phyloP scores from a whole-genome alignment of 2,888 invertebrate genomes.

The Nomada ruficornis region DNA sequence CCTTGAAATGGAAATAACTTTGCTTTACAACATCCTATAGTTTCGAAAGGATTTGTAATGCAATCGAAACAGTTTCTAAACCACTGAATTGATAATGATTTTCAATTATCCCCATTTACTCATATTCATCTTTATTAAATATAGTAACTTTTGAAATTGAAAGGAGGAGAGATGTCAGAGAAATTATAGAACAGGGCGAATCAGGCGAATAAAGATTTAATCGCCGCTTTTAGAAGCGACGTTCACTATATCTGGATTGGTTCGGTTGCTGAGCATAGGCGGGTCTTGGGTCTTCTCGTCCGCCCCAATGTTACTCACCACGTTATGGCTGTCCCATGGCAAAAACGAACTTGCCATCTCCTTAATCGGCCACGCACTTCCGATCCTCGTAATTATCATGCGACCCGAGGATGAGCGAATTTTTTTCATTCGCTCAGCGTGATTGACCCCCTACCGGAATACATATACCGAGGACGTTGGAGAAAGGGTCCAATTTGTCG shows the following conservation, averaged over 20 bases:
- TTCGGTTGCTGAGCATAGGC: conserved; percentile 75
- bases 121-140: background rate
- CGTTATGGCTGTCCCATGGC: conserved; percentile 78
- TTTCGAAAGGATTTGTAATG: too few species aligned
- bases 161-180: background rate
- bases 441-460: background rate
- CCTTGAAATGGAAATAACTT: background rate
- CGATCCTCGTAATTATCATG: conserved; percentile 63
- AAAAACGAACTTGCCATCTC: conserved; percentile 66
- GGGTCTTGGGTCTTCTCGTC: conserved; percentile 75
- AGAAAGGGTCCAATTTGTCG: background rate
- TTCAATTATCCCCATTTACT: too few species aligned
- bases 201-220: conserved; percentile 57
- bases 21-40: too few species aligned
- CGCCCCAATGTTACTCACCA: conserved; percentile 76
- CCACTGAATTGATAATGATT: too few species aligned
- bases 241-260: conserved; percentile 73
- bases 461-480: too few species aligned
- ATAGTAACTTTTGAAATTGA: background rate
- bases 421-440: background rate
- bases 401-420: background rate
- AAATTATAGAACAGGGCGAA: background rate
- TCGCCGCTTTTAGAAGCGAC: conserved; percentile 60
- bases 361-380: conserved; percentile 56
- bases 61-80: too few species aligned